Evolutionary conservation across 2,113 vertebrate genomes (phyloP).

Genomic region (Genyomyrus donnyi): DNA sequence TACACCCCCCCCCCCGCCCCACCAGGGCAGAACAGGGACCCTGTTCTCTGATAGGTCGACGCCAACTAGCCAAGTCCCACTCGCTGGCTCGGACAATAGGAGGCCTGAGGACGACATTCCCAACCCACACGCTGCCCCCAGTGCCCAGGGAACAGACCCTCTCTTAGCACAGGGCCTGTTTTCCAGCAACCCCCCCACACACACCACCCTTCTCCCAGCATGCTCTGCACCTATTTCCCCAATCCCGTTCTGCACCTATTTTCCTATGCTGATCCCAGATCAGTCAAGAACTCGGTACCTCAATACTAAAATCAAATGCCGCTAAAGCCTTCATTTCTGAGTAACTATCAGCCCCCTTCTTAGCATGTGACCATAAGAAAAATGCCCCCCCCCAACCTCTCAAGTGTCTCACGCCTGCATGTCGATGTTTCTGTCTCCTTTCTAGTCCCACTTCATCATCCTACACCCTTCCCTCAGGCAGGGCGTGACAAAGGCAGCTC

Average conservation of each 20-base stretch:
- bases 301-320: background rate
- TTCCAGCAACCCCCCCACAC: background rate
- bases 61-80: constrained; percentile 20
- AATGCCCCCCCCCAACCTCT: background rate
- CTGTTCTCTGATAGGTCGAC: constrained; percentile 20
- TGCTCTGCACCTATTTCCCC: background rate
- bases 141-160: constrained; percentile 6
- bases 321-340: background rate
- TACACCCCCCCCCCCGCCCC: background rate
- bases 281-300: background rate
- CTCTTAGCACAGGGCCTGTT: constrained; percentile 12
- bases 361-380: background rate
- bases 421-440: background rate
- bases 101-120: background rate
- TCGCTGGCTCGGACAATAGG: constrained; percentile 21
- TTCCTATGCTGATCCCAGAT: background rate
- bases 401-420: background rate
- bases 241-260: background rate
- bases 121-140: constrained; percentile 13
- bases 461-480: background rate
- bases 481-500: background rate
- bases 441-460: background rate
- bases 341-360: background rate
- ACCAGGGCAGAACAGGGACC: background rate
- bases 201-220: background rate